Conservation (phyloP, 1,140 invertebrate species). For the Latrodectus geometricus region DNA sequence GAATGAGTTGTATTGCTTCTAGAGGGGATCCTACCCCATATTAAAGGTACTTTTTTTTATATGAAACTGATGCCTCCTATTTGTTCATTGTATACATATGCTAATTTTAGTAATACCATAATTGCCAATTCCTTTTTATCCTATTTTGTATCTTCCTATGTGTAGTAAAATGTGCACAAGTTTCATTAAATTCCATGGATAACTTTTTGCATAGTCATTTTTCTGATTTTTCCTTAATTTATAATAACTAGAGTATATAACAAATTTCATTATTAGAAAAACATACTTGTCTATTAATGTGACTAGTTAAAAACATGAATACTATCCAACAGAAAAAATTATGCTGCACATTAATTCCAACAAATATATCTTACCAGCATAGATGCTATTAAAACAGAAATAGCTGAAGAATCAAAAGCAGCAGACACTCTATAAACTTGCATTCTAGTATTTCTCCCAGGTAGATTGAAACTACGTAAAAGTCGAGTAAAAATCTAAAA, state of each 20-base stretch:
- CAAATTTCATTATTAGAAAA: not conserved
- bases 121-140: no score
- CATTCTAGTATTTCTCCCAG: constrained; percentile 79
- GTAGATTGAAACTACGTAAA: constrained; percentile 80
- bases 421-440: constrained; percentile 65
- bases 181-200: no score
- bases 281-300: not conserved
- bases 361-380: constrained; percentile 72
- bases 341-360: constrained; percentile 73
- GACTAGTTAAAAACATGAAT: constrained; percentile 32
- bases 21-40: no score
- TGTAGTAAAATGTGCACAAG: no score
- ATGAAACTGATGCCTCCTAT: no score
- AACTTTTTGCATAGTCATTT: no score
- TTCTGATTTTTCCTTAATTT: no score
- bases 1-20: no score
- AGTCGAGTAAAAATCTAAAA: constrained; percentile 82
- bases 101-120: no score
- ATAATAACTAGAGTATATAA: not conserved
- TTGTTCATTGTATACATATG: no score
- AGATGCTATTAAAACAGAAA: constrained; percentile 79
- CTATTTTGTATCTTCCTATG: no score
- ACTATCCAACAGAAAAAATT: constrained; percentile 33
- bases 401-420: constrained; percentile 73
- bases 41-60: no score